Conservation (phyloP, 2,888 invertebrate genomes). For the Drosophila helvetica region DNA sequence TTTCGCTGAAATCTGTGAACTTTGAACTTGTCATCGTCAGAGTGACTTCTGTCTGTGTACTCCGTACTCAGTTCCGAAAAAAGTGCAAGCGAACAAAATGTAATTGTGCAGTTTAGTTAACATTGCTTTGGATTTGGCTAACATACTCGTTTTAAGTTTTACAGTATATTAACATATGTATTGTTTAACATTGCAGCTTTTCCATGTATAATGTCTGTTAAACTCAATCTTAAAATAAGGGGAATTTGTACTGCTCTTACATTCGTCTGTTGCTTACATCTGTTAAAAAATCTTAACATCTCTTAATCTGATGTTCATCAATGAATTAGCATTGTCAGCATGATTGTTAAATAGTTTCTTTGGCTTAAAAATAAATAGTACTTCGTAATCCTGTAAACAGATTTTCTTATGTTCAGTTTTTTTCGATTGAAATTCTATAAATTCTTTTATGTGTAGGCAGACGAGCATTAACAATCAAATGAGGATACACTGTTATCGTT, state of each 20-base stretch:
- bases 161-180: background rate
- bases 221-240: conserved; percentile 38
- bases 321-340: background rate
- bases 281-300: background rate
- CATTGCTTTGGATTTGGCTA: background rate
- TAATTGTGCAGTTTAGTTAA: background rate
- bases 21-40: no score
- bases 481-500: background rate
- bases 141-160: background rate
- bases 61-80: no score
- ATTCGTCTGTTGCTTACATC: background rate
- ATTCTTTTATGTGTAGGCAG: background rate
- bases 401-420: background rate
- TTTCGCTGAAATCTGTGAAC: no score
- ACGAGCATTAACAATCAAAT: background rate
- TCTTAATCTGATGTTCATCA: background rate
- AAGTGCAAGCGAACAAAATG: no score
- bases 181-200: background rate
- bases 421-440: background rate
- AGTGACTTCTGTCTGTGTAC: no score
- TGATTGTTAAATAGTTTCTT: background rate
- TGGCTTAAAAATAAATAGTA: background rate
- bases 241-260: conserved; percentile 26
- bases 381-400: background rate
- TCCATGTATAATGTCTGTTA: background rate